Conservation (phyloP, 2,888 invertebrate species). For the Platerodrilus igneus region DNA sequence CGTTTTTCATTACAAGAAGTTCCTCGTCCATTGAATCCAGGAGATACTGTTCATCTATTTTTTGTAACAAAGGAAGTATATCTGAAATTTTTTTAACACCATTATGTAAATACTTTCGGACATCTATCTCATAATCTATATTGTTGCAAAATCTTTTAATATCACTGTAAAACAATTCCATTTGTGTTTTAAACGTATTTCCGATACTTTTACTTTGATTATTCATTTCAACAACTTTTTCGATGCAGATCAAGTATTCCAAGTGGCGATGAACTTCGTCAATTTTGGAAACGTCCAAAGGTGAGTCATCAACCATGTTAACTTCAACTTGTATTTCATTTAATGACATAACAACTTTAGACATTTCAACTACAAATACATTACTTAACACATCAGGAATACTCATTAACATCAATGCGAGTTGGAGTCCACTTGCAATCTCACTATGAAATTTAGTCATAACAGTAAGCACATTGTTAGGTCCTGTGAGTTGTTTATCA, state of each 20-base stretch:
- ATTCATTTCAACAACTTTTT: constrained; percentile 8
- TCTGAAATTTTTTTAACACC: neutral
- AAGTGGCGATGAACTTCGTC: constrained; percentile 5
- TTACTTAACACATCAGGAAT: neutral
- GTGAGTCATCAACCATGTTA: neutral
- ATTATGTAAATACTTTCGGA: neutral
- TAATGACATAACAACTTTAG: neutral
- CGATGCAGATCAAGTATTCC: constrained; percentile 10
- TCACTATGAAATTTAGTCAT: too few relatives aligned
- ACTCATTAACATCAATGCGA: neutral
- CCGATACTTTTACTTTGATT: constrained; percentile 10
- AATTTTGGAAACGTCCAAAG: neutral
- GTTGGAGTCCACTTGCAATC: too few relatives aligned
- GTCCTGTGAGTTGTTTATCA: too few relatives aligned
- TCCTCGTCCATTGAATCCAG: constrained; percentile 1
- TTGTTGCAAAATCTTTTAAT: neutral
- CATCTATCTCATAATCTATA: constrained; percentile 1
- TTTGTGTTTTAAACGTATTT: neutral
- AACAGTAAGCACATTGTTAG: too few relatives aligned
- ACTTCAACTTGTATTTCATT: neutral
- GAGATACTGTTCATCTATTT: neutral
- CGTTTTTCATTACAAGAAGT: neutral
- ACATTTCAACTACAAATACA: neutral
- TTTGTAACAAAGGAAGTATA: neutral
- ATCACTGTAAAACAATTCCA: neutral